A percentile compares a stretch with the other conserved stretches of the same genome.
phyloP scores from a whole-genome alignment of 2,113 vertebrate genomes.

The Bungarus multicinctus region DNA sequence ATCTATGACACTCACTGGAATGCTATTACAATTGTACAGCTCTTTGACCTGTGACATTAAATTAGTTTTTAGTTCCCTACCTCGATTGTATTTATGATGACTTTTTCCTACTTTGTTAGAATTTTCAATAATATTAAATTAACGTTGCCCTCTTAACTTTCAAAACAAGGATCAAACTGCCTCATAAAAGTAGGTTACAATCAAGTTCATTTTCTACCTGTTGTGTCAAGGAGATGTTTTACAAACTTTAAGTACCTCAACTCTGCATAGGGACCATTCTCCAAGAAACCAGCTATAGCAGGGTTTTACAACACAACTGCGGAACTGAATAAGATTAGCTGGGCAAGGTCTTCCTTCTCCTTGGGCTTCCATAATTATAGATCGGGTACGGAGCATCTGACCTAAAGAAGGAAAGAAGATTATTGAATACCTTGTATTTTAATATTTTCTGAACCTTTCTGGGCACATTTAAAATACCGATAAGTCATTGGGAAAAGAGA shows the following conservation, averaged over 20 bases:
- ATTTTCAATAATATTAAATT: constrained; percentile 14
- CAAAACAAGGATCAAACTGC: not conserved
- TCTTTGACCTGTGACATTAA: not conserved
- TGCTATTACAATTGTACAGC: constrained; percentile 11
- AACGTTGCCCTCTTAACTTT: not conserved
- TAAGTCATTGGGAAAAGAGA: not conserved
- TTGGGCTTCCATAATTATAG: constrained; percentile 77
- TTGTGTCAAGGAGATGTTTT: not conserved
- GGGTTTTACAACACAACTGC: constrained; percentile 84
- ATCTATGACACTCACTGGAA: constrained; percentile 31
- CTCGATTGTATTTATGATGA: constrained; percentile 18
- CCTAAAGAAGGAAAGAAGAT: constrained; percentile 70
- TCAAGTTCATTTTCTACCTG: accelerated
- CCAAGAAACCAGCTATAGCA: constrained; percentile 89
- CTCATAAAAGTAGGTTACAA: accelerated
- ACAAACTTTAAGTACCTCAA: constrained; percentile 78
- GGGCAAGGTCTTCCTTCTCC: constrained; percentile 89
- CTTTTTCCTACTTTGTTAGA: not conserved
- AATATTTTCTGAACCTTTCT: not conserved
- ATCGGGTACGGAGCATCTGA: constrained; percentile 78
- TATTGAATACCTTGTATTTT: not conserved
- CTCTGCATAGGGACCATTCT: constrained; percentile 82
- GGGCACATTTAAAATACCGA: not conserved
- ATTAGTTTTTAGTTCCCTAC: constrained; percentile 18
- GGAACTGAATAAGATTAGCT: constrained; percentile 80